Evolutionary conservation across 2,888 invertebrate genomes (phyloP).

Genomic region (Drosophila recens): DNA sequence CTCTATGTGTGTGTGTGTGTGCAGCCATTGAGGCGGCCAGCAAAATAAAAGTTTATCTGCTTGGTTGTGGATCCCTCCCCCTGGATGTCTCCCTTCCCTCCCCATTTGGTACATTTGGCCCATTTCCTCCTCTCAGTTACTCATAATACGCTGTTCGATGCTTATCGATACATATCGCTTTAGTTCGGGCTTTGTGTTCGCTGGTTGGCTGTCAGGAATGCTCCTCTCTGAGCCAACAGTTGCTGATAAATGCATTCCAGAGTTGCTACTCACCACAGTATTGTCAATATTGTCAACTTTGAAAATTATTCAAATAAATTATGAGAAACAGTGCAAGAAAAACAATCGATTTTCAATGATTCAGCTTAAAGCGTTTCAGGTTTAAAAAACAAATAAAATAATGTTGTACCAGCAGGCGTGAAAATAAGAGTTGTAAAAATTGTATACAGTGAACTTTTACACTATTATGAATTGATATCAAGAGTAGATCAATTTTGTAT

Average conservation of each 20-base stretch:
- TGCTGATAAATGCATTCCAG: constrained; percentile 1
- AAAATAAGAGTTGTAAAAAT: too few relatives aligned
- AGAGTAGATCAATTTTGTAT: too few relatives aligned
- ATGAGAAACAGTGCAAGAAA: neutral
- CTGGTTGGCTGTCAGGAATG: neutral
- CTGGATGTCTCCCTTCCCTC: neutral
- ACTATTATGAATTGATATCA: too few relatives aligned
- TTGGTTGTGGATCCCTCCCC: constrained; percentile 24
- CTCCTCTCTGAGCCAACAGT: neutral
- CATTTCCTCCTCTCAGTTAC: neutral
- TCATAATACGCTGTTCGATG: constrained; percentile 49
- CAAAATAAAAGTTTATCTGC: constrained; percentile 37
- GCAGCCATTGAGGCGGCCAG: constrained; percentile 26
- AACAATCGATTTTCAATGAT: neutral
- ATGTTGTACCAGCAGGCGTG: too few relatives aligned
- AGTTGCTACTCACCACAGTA: neutral
- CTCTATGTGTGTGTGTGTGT: neutral
- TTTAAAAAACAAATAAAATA: too few relatives aligned
- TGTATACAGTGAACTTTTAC: too few relatives aligned
- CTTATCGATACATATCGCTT: constrained; percentile 48
- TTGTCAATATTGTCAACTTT: constrained; percentile 9
- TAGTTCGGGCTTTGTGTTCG: constrained; percentile 21
- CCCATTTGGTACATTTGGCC: neutral
- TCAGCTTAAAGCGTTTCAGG: neutral
- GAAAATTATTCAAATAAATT: neutral